Evolutionary conservation across 2,888 invertebrate genomes (phyloP).

Genomic region (Cataglyphis altisquamis): DNA sequence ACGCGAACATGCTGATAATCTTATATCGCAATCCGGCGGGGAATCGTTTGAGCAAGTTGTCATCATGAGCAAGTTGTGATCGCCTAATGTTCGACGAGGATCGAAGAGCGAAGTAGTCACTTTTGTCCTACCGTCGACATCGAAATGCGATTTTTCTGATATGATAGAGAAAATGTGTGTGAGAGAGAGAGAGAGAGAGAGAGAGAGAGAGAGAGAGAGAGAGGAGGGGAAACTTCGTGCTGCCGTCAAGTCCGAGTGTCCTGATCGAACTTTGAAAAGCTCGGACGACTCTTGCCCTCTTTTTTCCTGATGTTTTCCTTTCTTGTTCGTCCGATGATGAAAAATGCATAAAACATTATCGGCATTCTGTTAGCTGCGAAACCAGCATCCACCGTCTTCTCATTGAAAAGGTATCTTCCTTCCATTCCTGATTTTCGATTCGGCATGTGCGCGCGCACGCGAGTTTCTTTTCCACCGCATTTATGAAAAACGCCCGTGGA

Average conservation of each 20-base stretch:
- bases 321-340: slow-evolving; percentile 50
- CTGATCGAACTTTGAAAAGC: slow-evolving; percentile 36
- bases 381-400: slow-evolving; percentile 46
- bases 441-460: not conserved
- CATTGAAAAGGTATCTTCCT: slow-evolving; percentile 70
- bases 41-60: slow-evolving; percentile 8
- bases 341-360: slow-evolving; percentile 75
- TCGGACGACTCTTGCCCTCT: slow-evolving; percentile 30
- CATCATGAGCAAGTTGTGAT: slow-evolving; percentile 3
- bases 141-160: slow-evolving; percentile 39
- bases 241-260: not conserved
- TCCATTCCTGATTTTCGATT: slow-evolving; percentile 26
- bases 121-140: not conserved
- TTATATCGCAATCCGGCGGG: slow-evolving; percentile 8
- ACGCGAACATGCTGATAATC: slow-evolving; percentile 18
- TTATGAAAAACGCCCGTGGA: slow-evolving; percentile 69
- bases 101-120: slow-evolving; percentile 25
- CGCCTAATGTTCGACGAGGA: not conserved
- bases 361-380: slow-evolving; percentile 65
- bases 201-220: not conserved
- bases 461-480: slow-evolving; percentile 28
- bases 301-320: slow-evolving; percentile 3
- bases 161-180: not conserved
- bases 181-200: not conserved
- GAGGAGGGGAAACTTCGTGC: slow-evolving; percentile 1